Percentiles rank a stretch among this genome's conserved stretches.
Conservation (phyloP, 1,140 invertebrate genomes). For the Aphelinus certus region DNA sequence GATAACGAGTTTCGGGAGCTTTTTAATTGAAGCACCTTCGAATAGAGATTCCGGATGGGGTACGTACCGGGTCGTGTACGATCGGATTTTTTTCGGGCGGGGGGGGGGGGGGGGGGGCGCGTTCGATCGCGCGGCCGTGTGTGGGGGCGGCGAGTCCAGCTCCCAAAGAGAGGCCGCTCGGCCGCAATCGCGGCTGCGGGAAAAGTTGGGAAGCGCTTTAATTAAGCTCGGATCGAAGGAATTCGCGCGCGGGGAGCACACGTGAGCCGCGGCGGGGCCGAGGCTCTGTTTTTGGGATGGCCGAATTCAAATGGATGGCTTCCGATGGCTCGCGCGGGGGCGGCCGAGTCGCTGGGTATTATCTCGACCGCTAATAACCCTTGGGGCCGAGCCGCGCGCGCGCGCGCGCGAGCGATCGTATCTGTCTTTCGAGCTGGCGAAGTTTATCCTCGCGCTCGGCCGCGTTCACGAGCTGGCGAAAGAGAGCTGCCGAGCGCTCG, state of each 20-base stretch:
- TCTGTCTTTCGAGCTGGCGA: constrained; percentile 15
- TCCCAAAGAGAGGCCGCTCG: too few species aligned
- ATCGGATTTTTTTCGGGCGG: background rate
- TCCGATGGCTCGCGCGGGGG: constrained; percentile 29
- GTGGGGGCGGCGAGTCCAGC: too few species aligned
- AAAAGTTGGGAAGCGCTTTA: background rate
- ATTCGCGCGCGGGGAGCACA: background rate
- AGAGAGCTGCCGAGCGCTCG: background rate
- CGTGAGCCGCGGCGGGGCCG: background rate
- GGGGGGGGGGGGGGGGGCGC: background rate
- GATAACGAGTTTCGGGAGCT: background rate
- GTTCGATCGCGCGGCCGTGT: too few species aligned
- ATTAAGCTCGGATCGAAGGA: constrained; percentile 12
- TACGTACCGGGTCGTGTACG: background rate
- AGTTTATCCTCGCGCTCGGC: background rate
- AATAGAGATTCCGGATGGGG: background rate
- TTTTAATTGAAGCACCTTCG: constrained; percentile 11
- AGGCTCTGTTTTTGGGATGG: constrained; percentile 7
- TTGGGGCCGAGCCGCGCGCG: constrained; percentile 29
- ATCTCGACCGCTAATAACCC: constrained; percentile 45
- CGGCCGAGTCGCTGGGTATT: constrained; percentile 42
- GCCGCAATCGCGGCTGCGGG: too few species aligned
- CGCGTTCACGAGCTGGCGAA: too few species aligned
- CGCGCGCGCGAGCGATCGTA: constrained; percentile 45
- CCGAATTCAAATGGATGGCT: constrained; percentile 50